Conservation (phyloP, 2,797 vertebrate species). For the Chloroceryle inda region DNA sequence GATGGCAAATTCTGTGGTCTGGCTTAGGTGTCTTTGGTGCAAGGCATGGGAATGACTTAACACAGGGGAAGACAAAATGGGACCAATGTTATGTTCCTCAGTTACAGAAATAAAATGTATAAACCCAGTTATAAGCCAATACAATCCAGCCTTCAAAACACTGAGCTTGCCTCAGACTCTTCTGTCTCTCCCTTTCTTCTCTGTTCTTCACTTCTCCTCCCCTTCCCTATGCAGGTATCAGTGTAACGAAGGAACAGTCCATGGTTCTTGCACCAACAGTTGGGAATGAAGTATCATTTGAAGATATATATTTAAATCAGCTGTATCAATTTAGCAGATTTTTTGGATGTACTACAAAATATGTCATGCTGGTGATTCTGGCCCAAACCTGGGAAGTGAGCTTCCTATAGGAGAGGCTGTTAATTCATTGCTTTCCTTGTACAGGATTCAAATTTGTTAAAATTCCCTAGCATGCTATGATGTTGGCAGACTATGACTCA, state of each 20-base stretch:
- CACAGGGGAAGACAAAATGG: not conserved
- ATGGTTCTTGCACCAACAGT: accelerated
- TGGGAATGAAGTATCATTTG: not conserved
- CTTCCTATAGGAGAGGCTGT: not conserved
- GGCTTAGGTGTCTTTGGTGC: not conserved
- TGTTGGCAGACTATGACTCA: not conserved
- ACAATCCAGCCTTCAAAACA: not conserved
- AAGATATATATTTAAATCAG: not conserved
- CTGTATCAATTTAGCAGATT: not conserved
- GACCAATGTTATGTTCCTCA: not conserved
- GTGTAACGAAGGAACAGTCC: not conserved
- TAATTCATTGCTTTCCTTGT: not conserved
- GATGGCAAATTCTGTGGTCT: not conserved
- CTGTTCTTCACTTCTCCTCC: not conserved
- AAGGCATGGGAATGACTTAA: not conserved
- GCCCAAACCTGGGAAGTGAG: not conserved
- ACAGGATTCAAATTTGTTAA: not conserved
- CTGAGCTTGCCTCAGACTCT: not conserved
- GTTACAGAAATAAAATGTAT: not conserved
- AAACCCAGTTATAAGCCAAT: not conserved
- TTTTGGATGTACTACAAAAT: not conserved
- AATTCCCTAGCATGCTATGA: not conserved
- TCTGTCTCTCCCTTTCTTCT: not conserved
- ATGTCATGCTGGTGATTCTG: not conserved
- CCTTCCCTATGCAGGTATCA: not conserved